A percentile compares a stretch with the other conserved stretches of the same genome.
These are phyloP conservation scores for Lasioglossum leucozonium DNA, from an alignment of 2,888 invertebrate species.

Conservation along the genomic window DNA sequence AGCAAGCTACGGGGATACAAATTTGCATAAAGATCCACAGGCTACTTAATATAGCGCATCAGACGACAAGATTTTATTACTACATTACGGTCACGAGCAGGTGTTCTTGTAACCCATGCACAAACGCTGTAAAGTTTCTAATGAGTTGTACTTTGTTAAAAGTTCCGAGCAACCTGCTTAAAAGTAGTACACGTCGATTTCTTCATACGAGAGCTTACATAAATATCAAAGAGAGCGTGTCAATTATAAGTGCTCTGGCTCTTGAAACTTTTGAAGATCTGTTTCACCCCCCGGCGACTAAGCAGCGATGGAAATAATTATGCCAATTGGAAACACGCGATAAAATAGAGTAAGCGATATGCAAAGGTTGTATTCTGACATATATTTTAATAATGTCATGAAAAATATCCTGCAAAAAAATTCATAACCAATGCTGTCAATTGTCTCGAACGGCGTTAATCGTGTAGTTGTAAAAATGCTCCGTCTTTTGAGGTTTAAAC, in stretches of 20 bases:
- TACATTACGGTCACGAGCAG: neutral
- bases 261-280: neutral
- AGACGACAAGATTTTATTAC: slow-evolving; percentile 1
- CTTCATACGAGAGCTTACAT: neutral
- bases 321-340: too few species aligned
- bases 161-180: neutral
- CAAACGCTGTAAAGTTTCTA: neutral
- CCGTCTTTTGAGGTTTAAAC: neutral
- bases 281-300: neutral
- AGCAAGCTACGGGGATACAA: neutral
- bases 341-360: too few species aligned
- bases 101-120: neutral
- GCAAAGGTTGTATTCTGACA: too few species aligned
- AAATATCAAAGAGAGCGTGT: neutral
- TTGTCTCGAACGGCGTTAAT: too few species aligned
- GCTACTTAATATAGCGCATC: neutral
- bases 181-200: neutral
- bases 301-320: neutral
- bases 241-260: neutral
- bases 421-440: neutral
- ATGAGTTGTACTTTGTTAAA: neutral
- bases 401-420: neutral
- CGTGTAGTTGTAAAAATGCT: too few species aligned
- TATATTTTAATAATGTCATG: neutral
- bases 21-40: neutral